phyloP scores from a whole-genome alignment of 2,888 invertebrate genomes.

The Hirtodrosophila trivittata region DNA sequence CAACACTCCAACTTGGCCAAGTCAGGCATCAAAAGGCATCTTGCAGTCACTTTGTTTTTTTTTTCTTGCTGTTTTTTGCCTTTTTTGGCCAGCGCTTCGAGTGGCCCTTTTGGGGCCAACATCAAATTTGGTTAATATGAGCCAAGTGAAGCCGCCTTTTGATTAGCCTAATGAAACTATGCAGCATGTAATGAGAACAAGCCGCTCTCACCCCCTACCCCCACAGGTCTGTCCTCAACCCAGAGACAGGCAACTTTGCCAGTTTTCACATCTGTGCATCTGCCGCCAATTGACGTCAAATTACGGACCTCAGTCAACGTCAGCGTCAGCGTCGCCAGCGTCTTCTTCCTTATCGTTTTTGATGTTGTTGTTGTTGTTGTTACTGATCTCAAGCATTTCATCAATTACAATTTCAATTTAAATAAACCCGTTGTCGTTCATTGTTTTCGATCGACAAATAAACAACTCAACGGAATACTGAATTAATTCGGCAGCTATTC shows the following conservation, averaged over 20 bases:
- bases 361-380: constrained; percentile 22
- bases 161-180: constrained; percentile 79
- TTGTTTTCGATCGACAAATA: constrained; percentile 57
- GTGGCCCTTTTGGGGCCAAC: constrained; percentile 36
- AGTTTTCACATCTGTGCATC: constrained; percentile 38
- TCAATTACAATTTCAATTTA: constrained; percentile 82
- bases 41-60: constrained; percentile 37
- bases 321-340: not conserved
- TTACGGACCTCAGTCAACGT: constrained; percentile 47
- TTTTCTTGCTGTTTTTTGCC: constrained; percentile 7
- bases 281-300: constrained; percentile 75
- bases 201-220: not conserved
- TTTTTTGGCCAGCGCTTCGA: constrained; percentile 47
- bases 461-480: constrained; percentile 56
- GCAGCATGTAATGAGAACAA: constrained; percentile 45
- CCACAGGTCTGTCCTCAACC: not conserved
- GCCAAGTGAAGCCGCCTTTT: constrained; percentile 57
- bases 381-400: constrained; percentile 78
- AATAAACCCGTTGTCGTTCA: constrained; percentile 51
- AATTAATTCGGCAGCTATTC: constrained; percentile 67
- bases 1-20: constrained; percentile 54
- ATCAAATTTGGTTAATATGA: constrained; percentile 75
- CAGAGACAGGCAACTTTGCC: not conserved
- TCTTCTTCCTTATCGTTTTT: constrained; percentile 1
- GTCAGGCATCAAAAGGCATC: constrained; percentile 67